A percentile compares a stretch with the other conserved stretches of the same genome.
Conservation (phyloP, 64 coral and sea anemone genomes). For the Anthopleura sola region DNA sequence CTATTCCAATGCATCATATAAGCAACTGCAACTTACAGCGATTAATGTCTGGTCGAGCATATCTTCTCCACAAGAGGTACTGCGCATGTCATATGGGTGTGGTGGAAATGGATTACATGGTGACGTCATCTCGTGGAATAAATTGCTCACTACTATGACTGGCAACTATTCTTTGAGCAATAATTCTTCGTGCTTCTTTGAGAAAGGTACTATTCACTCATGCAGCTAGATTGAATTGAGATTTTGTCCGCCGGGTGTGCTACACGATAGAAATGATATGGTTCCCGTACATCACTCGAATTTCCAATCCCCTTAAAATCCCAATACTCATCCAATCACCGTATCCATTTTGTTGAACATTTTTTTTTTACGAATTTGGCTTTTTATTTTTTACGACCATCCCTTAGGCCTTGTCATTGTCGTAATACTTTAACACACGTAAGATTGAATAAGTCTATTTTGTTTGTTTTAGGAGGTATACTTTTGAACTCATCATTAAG, state of each 20-base stretch:
- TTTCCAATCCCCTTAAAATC: no score
- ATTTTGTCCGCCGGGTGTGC: no score
- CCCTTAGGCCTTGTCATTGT: no score
- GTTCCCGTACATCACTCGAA: no score
- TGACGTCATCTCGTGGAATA: slow-evolving; percentile 31
- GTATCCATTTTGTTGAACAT: no score
- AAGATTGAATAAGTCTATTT: background rate
- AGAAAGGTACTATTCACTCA: no score
- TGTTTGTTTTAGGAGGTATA: background rate
- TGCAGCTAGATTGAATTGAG: no score
- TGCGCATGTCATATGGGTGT: slow-evolving; percentile 52
- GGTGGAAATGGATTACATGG: slow-evolving; percentile 1
- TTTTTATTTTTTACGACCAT: no score
- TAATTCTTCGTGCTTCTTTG: slow-evolving; percentile 1
- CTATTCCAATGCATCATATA: background rate
- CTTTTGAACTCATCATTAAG: background rate
- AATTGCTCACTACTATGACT: background rate
- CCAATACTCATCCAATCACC: no score
- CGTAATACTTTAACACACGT: no score
- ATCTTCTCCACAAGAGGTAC: slow-evolving; percentile 20
- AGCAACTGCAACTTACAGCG: background rate
- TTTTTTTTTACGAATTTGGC: no score
- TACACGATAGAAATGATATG: no score
- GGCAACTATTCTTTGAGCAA: slow-evolving; percentile 4
- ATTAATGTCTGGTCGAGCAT: slow-evolving; percentile 8